Base-by-base conservation (phyloP, 1,140 invertebrate genomes). In the Patella vulgata region DNA sequence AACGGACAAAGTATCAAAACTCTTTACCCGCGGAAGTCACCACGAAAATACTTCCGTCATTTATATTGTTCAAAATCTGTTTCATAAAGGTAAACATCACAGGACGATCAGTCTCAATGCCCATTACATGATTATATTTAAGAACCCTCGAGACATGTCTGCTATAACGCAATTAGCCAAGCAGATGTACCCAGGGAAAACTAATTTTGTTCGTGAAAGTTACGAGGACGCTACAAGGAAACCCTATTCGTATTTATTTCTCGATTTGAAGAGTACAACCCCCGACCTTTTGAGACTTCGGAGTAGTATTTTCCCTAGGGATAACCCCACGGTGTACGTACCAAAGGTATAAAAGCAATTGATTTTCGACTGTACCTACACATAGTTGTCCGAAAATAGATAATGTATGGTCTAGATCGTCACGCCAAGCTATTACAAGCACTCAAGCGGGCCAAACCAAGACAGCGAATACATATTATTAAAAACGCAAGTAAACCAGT, bases 91-190 rank as follows among this genome's bases (percentile, higher is more conserved):
- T 39, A 68, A 64, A 40, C 54, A 71, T 12, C 63, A 57, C 30
- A 21, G 63, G 33, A 70, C 67, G 21, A 66, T 66, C 11, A 66
- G 58, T 50, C 28, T 70, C 4, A 70, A 67, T 31, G 55, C 31
- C 23, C 69, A 65, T n/a, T 70, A 70, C 42, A 40, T 68, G 23
- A 56, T 68, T 6, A 11, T 68, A 9, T 66, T 66, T 27, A 70
- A 63, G 36, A 71, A 71, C 40, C 64, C 57, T 17, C 27, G 52
- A 43, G 61, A 60, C 19, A 19, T 39, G 9, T 44, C 40, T 0
- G 39, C 31, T 40, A 40, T 58, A 31, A 50, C 46, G 28, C 47
- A 28, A 17, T n/a, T 50, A 17, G 46, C 25, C 14, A 42, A 60
- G n/a, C 52, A 59, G n/a, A 63, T 63, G 54, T 63, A 57, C 21